Evolutionary conservation across 2,797 vertebrate species (phyloP).

Genomic region (Bucorvus abyssinicus): DNA sequence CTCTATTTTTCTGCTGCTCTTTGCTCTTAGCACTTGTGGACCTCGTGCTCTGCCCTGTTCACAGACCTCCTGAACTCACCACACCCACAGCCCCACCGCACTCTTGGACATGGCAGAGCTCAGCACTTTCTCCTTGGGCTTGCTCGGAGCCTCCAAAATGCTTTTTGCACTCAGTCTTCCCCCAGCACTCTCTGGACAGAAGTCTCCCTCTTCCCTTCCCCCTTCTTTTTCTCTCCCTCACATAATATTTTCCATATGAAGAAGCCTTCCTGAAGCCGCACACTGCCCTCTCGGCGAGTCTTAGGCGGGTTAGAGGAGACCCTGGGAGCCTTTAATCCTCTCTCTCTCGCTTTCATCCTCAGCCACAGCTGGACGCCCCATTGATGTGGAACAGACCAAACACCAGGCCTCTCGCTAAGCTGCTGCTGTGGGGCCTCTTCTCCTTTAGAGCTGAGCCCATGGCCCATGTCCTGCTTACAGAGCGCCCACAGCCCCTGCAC

Average conservation of each 20-base stretch:
- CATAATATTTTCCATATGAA: conserved; percentile 67
- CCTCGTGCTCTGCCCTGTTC: accelerated
- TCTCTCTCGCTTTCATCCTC: conserved; percentile 76
- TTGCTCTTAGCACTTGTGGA: neutral
- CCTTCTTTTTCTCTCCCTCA: conserved; percentile 21
- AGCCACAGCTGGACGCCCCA: conserved; percentile 85
- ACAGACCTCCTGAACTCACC: neutral
- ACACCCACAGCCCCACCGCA: neutral
- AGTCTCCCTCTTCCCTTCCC: neutral
- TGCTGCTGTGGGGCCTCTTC: conserved; percentile 59
- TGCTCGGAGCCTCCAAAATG: neutral
- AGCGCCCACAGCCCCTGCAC: neutral
- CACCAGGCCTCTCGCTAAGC: conserved; percentile 75
- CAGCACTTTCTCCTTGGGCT: neutral
- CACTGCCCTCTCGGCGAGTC: conserved; percentile 54
- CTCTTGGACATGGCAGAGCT: neutral
- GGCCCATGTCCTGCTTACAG: neutral
- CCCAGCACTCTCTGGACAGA: neutral
- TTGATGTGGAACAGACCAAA: conserved; percentile 90
- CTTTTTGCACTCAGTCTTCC: neutral
- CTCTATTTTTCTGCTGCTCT: neutral
- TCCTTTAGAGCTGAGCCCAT: neutral
- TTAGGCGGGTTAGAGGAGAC: conserved; percentile 56
- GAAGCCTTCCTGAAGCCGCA: conserved; percentile 31
- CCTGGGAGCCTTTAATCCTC: conserved; percentile 54